Evolutionary conservation across 2,113 vertebrate genomes (phyloP).

Genomic region (Falco punctatus): DNA sequence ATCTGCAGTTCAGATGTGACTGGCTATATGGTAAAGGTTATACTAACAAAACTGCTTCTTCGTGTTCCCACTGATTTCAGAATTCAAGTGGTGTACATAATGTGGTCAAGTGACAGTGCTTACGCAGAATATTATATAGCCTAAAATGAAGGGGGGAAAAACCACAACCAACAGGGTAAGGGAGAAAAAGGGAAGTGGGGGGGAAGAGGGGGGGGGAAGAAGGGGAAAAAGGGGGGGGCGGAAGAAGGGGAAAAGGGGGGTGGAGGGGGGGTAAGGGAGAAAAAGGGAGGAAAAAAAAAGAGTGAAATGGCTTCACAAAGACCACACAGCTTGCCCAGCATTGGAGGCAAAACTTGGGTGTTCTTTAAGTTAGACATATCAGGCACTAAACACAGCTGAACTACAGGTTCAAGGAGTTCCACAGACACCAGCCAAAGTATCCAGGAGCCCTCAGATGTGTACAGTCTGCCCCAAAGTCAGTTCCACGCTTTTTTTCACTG

Average conservation of each 20-base stretch:
- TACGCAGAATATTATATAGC: background rate
- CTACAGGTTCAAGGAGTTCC: background rate
- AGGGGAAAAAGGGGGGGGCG: background rate
- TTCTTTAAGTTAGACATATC: background rate
- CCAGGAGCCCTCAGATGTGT: background rate
- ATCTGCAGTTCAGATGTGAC: slow-evolving; percentile 3
- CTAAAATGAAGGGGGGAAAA: background rate
- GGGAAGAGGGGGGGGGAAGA: background rate
- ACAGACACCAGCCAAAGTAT: background rate
- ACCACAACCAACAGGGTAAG: background rate
- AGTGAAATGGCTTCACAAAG: background rate
- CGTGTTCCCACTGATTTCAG: background rate
- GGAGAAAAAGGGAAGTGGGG: background rate
- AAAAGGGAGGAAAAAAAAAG: background rate
- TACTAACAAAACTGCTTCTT: background rate
- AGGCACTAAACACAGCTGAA: background rate
- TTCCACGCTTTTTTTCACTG: background rate
- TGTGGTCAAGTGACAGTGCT: background rate
- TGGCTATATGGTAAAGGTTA: background rate
- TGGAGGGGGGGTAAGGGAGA: no score
- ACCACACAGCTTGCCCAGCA: background rate
- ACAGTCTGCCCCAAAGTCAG: background rate
- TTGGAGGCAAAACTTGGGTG: background rate
- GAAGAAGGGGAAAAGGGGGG: no score
- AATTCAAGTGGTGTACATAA: background rate